A percentile compares a stretch with the other conserved stretches of the same genome.
Conservation (phyloP, 2,888 invertebrate species). For the Brenthis hecate region DNA sequence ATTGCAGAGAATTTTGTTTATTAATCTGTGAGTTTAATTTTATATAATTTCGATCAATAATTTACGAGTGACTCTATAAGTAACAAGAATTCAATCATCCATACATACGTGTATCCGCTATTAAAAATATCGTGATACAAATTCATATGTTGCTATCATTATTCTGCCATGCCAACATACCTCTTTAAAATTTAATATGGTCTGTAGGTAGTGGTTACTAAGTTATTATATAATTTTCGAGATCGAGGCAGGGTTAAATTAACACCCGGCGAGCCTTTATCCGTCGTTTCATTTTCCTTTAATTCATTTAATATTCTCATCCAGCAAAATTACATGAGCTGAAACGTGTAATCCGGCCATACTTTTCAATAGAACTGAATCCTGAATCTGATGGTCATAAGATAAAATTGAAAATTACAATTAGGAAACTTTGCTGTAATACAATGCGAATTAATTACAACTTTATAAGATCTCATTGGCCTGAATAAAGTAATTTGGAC, state of each 20-base stretch:
- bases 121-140: too few relatives aligned
- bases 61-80: too few relatives aligned
- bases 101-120: too few relatives aligned
- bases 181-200: not conserved
- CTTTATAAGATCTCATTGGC: too few relatives aligned
- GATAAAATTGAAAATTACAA: not conserved
- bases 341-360: conserved; percentile 13
- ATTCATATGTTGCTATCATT: too few relatives aligned
- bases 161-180: not conserved
- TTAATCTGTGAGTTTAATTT: too few relatives aligned
- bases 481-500: too few relatives aligned
- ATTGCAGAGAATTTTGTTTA: too few relatives aligned
- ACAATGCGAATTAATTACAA: too few relatives aligned
- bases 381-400: not conserved
- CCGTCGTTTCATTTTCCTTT: conserved; percentile 42
- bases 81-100: too few relatives aligned
- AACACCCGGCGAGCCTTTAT: conserved; percentile 42
- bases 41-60: too few relatives aligned
- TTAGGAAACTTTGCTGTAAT: not conserved
- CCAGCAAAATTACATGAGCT: conserved; percentile 21
- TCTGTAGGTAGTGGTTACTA: conserved; percentile 13
- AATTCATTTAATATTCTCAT: conserved; percentile 42
- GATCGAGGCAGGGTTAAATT: conserved; percentile 41
- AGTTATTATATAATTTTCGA: conserved; percentile 39
- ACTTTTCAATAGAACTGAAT: conserved; percentile 9